These are phyloP conservation scores for Paracyclopina nana DNA, from an alignment of 1,140 invertebrate genomes.

Conservation along the genomic window DNA sequence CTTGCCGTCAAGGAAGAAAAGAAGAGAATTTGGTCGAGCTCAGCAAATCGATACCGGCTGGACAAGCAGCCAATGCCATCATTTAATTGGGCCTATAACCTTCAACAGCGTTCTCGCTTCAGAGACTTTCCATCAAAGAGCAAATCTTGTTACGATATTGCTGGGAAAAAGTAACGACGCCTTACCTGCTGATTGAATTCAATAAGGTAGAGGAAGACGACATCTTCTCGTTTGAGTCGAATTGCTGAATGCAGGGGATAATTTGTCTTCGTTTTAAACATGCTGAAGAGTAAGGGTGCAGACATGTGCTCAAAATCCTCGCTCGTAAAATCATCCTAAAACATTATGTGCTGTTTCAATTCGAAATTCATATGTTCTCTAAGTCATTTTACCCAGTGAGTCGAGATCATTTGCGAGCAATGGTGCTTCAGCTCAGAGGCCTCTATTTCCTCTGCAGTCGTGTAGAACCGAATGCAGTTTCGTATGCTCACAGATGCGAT, in stretches of 20 bases:
- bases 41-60: too few relatives aligned
- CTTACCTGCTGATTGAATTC: conserved; percentile 69
- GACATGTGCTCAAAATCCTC: conserved; percentile 84
- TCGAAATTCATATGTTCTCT: conserved; percentile 2
- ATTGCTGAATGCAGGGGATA: conserved; percentile 75
- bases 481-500: conserved; percentile 63
- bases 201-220: conserved; percentile 76
- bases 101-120: too few relatives aligned
- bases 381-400: conserved; percentile 49
- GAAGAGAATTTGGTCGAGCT: too few relatives aligned
- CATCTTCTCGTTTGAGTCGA: conserved; percentile 64
- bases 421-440: conserved; percentile 56
- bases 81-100: too few relatives aligned
- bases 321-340: conserved; percentile 59
- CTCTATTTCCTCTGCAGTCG: conserved; percentile 69
- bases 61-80: too few relatives aligned
- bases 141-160: too few relatives aligned
- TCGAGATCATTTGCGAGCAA: conserved; percentile 74
- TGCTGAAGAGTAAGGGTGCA: conserved; percentile 61
- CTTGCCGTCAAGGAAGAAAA: too few relatives aligned
- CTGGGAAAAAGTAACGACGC: too few relatives aligned
- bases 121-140: too few relatives aligned
- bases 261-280: conserved; percentile 73
- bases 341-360: conserved; percentile 9
- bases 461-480: conserved; percentile 74